phyloP scores from a whole-genome alignment of 2,797 vertebrate genomes.

The Cyprinodon diabolis region DNA sequence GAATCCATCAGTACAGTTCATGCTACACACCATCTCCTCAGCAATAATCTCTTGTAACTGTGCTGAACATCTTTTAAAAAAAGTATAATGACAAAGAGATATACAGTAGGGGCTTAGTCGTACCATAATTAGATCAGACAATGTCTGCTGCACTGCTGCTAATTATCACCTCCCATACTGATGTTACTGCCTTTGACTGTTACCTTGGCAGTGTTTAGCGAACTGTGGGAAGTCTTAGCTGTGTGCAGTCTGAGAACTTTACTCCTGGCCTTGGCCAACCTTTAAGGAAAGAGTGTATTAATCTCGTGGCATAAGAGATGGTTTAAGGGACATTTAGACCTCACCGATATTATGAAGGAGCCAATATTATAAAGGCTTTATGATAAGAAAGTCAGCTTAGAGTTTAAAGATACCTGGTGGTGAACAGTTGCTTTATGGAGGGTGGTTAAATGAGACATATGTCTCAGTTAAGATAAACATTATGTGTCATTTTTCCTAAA shows the following conservation, averaged over 20 bases:
- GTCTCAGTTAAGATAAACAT: conserved; percentile 27
- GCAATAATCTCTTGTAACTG: conserved; percentile 39
- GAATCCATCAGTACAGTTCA: conserved; percentile 35
- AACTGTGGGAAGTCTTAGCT: conserved; percentile 51
- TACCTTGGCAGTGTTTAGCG: conserved; percentile 68
- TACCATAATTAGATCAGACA: conserved; percentile 48
- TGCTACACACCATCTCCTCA: conserved; percentile 49
- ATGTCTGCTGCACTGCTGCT: conserved; percentile 67
- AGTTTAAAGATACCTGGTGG: conserved; percentile 32
- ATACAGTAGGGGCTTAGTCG: conserved; percentile 32
- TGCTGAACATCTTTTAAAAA: conserved; percentile 41
- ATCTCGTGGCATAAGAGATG: conserved; percentile 38
- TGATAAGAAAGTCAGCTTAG: conserved; percentile 15
- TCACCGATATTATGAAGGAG: conserved; percentile 36
- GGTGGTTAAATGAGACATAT: conserved; percentile 41
- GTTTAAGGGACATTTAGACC: conserved; percentile 33
- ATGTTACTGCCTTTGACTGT: conserved; percentile 59
- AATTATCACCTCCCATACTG: conserved; percentile 65
- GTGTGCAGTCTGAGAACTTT: conserved; percentile 51
- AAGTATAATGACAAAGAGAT: conserved; percentile 53
- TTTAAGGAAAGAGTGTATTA: conserved; percentile 53
- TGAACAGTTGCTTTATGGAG: conserved; percentile 36
- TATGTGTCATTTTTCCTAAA: conserved; percentile 28
- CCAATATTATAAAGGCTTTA: conserved; percentile 30
- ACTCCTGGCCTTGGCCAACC: conserved; percentile 49